These are phyloP conservation scores for Luperina testacea DNA, from an alignment of 2,888 invertebrate species.

Conservation along the genomic window DNA sequence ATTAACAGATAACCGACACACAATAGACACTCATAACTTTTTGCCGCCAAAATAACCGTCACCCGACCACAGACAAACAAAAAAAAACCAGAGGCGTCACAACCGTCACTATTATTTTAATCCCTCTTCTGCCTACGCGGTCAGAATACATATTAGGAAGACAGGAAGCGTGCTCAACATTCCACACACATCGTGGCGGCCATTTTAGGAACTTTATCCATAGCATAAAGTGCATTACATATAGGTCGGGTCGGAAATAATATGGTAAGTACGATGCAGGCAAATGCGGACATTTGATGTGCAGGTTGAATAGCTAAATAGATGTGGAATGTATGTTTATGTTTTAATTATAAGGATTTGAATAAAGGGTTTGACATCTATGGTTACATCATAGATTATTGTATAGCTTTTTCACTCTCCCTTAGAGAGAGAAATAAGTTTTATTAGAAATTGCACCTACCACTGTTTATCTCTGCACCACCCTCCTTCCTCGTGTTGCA, in stretches of 20 bases:
- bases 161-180: slow-evolving; percentile 80
- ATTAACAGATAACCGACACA: not conserved
- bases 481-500: not conserved
- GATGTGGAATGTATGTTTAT: slow-evolving; percentile 27
- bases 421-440: not conserved
- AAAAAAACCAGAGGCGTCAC: slow-evolving; percentile 40
- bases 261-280: slow-evolving; percentile 45
- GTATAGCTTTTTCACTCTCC: not conserved
- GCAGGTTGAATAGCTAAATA: slow-evolving; percentile 57
- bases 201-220: slow-evolving; percentile 78
- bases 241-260: slow-evolving; percentile 59
- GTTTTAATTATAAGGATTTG: slow-evolving; percentile 21
- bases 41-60: slow-evolving; percentile 31
- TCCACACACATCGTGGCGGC: slow-evolving; percentile 70
- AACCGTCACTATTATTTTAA: slow-evolving; percentile 67
- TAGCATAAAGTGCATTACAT: slow-evolving; percentile 64
- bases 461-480: not conserved
- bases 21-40: not conserved
- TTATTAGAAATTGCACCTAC: not conserved
- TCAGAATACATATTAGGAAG: slow-evolving; percentile 77
- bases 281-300: slow-evolving; percentile 59
- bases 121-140: slow-evolving; percentile 67
- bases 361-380: not conserved
- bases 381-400: not conserved
- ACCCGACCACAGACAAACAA: slow-evolving; percentile 25